Percentiles rank a stretch among this genome's conserved stretches.
phyloP scores from a whole-genome alignment of 2,113 vertebrate species.

The Thalassarche chlororhynchos region DNA sequence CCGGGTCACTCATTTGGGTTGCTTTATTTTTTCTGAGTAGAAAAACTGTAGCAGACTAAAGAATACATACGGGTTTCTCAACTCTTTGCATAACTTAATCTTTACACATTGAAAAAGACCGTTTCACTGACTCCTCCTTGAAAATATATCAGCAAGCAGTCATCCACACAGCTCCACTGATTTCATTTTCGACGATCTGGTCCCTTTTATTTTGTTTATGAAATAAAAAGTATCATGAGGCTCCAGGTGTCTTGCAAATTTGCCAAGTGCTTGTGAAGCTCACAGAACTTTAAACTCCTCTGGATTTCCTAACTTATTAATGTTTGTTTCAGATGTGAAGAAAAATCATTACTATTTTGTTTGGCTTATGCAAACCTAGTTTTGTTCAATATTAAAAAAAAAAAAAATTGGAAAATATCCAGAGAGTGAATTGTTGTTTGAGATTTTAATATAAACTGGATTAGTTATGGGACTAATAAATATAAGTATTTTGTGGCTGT shows the following conservation, averaged over 20 bases:
- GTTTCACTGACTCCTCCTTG: not conserved
- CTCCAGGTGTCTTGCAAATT: not conserved
- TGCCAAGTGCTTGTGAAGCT: not conserved
- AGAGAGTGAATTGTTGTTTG: not conserved
- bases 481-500: not conserved
- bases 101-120: not conserved
- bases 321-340: not conserved
- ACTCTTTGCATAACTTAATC: not conserved
- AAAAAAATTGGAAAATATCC: not conserved
- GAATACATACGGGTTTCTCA: not conserved
- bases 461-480: constrained; percentile 48
- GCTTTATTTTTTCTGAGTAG: not conserved
- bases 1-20: not conserved
- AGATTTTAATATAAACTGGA: constrained; percentile 62
- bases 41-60: not conserved
- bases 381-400: not conserved
- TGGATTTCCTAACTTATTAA: constrained; percentile 16
- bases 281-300: not conserved
- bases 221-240: not conserved
- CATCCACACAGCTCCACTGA: not conserved
- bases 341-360: constrained; percentile 25
- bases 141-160: not conserved
- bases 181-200: not conserved
- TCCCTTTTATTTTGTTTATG: not conserved
- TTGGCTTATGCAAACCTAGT: not conserved